Evolutionary conservation across 1,140 invertebrate genomes (phyloP).

Genomic region (Drosophila busckii): DNA sequence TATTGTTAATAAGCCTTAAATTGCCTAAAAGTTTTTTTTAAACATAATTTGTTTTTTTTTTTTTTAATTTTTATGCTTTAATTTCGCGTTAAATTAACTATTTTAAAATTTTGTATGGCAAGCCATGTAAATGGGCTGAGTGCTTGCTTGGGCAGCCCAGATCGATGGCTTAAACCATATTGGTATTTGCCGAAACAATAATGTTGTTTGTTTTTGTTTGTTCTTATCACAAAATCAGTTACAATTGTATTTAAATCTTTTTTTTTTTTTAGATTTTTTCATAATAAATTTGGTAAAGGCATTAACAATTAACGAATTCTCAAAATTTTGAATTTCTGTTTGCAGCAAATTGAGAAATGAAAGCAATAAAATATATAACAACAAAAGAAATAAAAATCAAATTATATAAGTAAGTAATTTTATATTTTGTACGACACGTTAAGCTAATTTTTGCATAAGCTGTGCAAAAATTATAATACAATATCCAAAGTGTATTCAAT

Average conservation of each 20-base stretch:
- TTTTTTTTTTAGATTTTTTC: constrained; percentile 24
- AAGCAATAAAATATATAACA: constrained; percentile 20
- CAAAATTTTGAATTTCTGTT: constrained; percentile 42
- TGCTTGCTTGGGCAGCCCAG: no score
- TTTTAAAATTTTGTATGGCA: constrained; percentile 76
- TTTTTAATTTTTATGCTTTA: constrained; percentile 44
- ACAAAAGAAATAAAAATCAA: constrained; percentile 24
- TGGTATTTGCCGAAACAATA: constrained; percentile 70
- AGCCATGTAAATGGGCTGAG: no score
- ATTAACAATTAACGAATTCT: constrained; percentile 74
- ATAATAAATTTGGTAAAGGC: constrained; percentile 72
- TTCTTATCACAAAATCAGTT: constrained; percentile 78
- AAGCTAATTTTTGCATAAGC: no score
- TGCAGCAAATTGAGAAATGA: constrained; percentile 29
- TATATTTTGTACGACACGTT: not conserved
- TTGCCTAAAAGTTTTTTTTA: constrained; percentile 68
- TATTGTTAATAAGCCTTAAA: constrained; percentile 79
- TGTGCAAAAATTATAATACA: no score
- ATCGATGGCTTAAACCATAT: no score
- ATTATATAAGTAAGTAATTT: not conserved
- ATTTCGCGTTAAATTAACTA: constrained; percentile 62
- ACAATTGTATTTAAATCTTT: constrained; percentile 74
- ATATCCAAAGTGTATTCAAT: constrained; percentile 32
- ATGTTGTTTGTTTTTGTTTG: constrained; percentile 41
- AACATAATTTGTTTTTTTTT: no score